Percentiles rank a stretch among this genome's conserved stretches.
Evolutionary conservation across 2,888 invertebrate species (phyloP).

Genomic region (Aphrophora alni): DNA sequence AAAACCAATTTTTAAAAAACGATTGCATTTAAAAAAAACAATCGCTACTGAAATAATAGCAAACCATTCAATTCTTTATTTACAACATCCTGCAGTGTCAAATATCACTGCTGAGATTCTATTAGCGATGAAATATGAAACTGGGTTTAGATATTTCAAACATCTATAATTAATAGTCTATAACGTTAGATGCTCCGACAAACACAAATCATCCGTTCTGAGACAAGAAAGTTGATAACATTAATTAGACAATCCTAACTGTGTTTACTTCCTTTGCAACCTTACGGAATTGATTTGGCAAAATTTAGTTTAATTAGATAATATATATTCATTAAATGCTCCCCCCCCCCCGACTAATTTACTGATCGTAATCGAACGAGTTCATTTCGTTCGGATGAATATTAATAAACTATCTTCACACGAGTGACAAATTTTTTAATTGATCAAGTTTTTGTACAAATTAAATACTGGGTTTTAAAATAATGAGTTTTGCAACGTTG

Average conservation of each 20-base stretch:
- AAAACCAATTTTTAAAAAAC: no score
- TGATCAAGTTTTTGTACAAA: not conserved
- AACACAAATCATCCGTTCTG: no score
- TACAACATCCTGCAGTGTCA: not conserved
- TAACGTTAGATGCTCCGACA: no score
- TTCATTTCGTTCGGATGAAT: not conserved
- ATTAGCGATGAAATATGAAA: not conserved
- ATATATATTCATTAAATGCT: not conserved
- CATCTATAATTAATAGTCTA: not conserved
- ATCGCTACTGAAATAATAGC: no score
- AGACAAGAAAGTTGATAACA: not conserved
- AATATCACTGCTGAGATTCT: not conserved
- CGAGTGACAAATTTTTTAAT: constrained; percentile 41
- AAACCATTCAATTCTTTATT: no score
- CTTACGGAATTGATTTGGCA: not conserved
- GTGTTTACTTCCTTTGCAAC: not conserved
- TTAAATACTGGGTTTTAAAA: no score
- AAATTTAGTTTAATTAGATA: not conserved
- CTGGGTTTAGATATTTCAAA: not conserved
- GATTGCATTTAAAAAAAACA: no score
- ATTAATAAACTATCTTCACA: not conserved
- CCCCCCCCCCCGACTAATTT: not conserved
- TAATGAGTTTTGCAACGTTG: no score
- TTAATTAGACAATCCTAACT: not conserved
- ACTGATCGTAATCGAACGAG: not conserved